Evolutionary conservation across 2,113 vertebrate species (phyloP).

Genomic region (Centropristis striata): DNA sequence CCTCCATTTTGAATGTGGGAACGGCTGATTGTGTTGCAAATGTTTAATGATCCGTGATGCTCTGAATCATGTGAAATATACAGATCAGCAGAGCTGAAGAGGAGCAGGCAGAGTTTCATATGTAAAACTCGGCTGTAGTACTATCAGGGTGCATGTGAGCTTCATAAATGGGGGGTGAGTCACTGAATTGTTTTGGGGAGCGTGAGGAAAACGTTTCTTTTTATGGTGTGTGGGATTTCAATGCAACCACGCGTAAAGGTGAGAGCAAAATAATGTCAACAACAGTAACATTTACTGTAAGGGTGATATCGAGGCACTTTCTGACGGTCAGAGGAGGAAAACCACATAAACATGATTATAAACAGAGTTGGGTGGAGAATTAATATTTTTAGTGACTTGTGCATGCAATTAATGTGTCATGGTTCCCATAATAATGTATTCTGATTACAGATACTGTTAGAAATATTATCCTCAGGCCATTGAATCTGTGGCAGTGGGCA

Average conservation of each 20-base stretch:
- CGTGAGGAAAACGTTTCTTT: conserved; percentile 37
- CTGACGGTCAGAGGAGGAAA: neutral
- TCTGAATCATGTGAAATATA: conserved; percentile 37
- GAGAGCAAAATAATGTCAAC: conserved; percentile 33
- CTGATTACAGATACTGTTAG: neutral
- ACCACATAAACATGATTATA: neutral
- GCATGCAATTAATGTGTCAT: neutral
- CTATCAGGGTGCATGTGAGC: conserved; percentile 28
- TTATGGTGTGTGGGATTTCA: conserved; percentile 37
- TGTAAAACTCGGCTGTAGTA: conserved; percentile 17
- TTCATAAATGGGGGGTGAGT: conserved; percentile 42
- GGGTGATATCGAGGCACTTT: neutral
- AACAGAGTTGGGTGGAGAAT: neutral
- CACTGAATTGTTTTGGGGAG: conserved; percentile 49
- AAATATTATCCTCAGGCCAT: neutral
- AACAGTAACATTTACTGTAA: conserved; percentile 29
- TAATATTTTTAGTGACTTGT: neutral
- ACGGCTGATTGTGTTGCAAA: conserved; percentile 50
- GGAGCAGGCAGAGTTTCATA: conserved; percentile 4
- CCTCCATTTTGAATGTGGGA: conserved; percentile 71
- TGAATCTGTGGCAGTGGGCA: neutral
- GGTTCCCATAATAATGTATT: neutral
- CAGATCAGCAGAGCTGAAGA: conserved; percentile 47
- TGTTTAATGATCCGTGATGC: conserved; percentile 58
- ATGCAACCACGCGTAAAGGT: conserved; percentile 34